A percentile compares a stretch with the other conserved stretches of the same genome.
phyloP scores from a whole-genome alignment of 2,888 invertebrate species.

The Ellobium chinense region DNA sequence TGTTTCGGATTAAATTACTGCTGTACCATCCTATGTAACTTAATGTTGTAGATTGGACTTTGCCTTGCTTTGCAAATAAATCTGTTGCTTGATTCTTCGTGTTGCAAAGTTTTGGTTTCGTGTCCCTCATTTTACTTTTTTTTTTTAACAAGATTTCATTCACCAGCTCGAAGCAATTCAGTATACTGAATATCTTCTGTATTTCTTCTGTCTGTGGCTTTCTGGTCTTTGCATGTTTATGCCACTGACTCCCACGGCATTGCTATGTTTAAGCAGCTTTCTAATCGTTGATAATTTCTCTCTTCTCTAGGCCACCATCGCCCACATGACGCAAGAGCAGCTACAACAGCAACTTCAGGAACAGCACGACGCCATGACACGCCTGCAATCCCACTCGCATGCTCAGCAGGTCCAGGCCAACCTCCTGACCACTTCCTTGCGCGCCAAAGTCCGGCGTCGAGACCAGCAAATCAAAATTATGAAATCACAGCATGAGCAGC shows the following conservation, averaged over 20 bases:
- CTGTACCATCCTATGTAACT: no score
- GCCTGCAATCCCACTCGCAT: slow-evolving; percentile 54
- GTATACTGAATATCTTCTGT: no score
- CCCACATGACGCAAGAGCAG: slow-evolving; percentile 38
- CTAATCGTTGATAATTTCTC: neutral
- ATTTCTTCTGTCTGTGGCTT: no score
- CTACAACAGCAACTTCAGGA: slow-evolving; percentile 46
- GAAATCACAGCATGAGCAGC: slow-evolving; percentile 57
- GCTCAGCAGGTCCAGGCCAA: slow-evolving; percentile 59
- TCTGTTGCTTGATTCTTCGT: no score
- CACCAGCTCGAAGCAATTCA: no score
- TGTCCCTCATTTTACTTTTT: no score
- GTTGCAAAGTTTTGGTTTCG: no score
- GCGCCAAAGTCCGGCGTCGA: slow-evolving; percentile 60
- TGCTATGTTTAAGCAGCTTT: neutral
- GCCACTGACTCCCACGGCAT: neutral
- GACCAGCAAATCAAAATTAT: slow-evolving; percentile 56
- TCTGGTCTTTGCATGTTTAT: no score
- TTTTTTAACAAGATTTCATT: no score
- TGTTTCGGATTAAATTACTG: no score
- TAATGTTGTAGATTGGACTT: no score
- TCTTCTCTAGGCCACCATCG: neutral
- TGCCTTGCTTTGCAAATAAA: no score
- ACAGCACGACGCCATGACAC: slow-evolving; percentile 49
- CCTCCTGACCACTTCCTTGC: slow-evolving; percentile 57